Evolutionary conservation across 64 coral and sea anemone species (phyloP).

Genomic region (Pachyseris speciosa): DNA sequence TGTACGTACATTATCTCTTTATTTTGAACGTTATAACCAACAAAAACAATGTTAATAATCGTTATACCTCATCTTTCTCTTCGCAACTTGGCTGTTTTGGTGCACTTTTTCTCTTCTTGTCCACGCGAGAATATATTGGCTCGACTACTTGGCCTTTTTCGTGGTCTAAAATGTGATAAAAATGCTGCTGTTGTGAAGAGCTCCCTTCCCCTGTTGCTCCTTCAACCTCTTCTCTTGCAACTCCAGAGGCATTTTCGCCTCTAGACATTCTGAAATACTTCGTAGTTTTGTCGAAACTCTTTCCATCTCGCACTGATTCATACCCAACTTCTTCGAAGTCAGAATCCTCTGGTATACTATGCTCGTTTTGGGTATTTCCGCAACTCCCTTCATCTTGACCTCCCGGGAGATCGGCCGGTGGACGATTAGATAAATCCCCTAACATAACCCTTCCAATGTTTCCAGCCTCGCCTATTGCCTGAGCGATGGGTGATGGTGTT

Average conservation of each 20-base stretch:
- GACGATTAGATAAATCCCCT: constrained; percentile 64
- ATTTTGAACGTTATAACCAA: neutral
- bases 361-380: neutral
- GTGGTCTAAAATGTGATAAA: constrained; percentile 78
- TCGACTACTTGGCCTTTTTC: neutral
- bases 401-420: constrained; percentile 38
- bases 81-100: neutral
- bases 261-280: constrained; percentile 51
- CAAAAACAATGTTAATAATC: neutral
- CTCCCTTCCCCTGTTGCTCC: neutral
- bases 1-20: too few species aligned
- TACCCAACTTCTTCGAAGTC: constrained; percentile 49
- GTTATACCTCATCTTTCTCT: constrained; percentile 14
- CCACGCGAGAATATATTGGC: constrained; percentile 81
- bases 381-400: neutral
- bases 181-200: neutral
- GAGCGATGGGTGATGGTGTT: constrained; percentile 71
- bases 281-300: constrained; percentile 69
- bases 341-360: neutral
- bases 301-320: constrained; percentile 51
- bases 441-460: constrained; percentile 68
- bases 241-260: neutral
- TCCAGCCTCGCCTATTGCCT: constrained; percentile 84
- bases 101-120: constrained; percentile 76
- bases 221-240: neutral